These are phyloP conservation scores for Enteromius viviparus DNA, from an alignment of 2,797 vertebrate species.

Conservation along the genomic window DNA sequence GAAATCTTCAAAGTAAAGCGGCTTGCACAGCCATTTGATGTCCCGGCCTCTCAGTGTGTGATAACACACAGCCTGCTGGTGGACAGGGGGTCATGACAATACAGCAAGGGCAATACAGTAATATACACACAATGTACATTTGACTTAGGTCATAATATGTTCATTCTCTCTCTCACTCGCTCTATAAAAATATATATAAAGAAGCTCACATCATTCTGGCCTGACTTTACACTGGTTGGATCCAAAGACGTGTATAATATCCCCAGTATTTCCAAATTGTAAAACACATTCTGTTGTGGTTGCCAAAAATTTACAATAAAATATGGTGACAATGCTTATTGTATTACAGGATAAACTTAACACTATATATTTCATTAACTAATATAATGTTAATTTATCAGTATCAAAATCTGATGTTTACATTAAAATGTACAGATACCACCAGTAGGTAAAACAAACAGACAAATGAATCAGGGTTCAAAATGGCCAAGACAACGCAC, in stretches of 20 bases:
- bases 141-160: neutral
- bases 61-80: conserved; percentile 7
- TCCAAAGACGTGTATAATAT: neutral
- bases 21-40: conserved; percentile 41
- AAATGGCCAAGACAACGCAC: neutral
- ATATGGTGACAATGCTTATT: neutral
- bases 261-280: neutral
- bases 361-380: neutral
- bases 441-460: neutral
- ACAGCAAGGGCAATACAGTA: neutral
- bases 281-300: too few relatives aligned
- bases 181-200: neutral
- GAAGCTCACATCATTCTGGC: neutral
- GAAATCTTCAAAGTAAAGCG: conserved; percentile 48
- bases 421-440: neutral
- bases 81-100: conserved; percentile 15
- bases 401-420: neutral
- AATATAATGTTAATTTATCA: neutral
- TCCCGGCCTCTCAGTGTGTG: conserved; percentile 42
- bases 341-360: neutral
- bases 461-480: neutral
- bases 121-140: conserved; percentile 11
- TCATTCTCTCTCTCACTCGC: neutral
- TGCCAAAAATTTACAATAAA: neutral
- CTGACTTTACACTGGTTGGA: neutral